Evolutionary conservation across 2,888 invertebrate genomes (phyloP), one percentile per base, ranked within the genome.

Genomic region (Lottia gigantea): DNA sequence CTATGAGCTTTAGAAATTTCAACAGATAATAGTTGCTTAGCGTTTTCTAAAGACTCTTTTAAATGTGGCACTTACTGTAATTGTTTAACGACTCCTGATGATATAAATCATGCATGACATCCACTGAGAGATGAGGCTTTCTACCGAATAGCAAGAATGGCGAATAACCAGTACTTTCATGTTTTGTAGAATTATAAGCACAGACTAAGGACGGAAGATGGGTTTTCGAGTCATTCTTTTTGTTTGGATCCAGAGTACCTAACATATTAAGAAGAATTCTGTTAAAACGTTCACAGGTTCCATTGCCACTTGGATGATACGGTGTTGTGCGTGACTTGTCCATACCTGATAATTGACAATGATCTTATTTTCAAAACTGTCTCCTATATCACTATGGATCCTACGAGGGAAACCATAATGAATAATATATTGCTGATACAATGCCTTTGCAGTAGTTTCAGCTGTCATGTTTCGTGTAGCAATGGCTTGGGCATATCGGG

Each of bases 261-360:
- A 73, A 64, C 71, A 76, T 74, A 46, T 66, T 62, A n/a, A 69
- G 23, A 1, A 76, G 63, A 6, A 67, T 76, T 14, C 72, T 46
- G 62, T 77, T 74, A 62, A 68, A 75, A 31, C 74, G 49, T 49
- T 77, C 74, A 45, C 71, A 64, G 25, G 64, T 64, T 11, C 73
- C 78, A 68, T 76, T 78, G 16, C 77, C 76, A 31, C 66, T 68
- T 0, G 76, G 77, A 69, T 77, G 77, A 31, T 75, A 76, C 16
- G 71, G 70, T 62, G 74, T 71, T 4, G 77, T 76, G 8, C 72
- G 45, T 0, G 67, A 68, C 62, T 76, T 77, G 12, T 63, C 31
- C 46, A 74, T 74, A 0, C 73, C 73, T n/a, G 61, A 49, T 15
- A 73, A 23, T 3, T 55, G 8, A 55, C 74, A 74, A 78, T 76